Conservation (phyloP, 2,888 invertebrate genomes). For the Aporophyla nigra region DNA sequence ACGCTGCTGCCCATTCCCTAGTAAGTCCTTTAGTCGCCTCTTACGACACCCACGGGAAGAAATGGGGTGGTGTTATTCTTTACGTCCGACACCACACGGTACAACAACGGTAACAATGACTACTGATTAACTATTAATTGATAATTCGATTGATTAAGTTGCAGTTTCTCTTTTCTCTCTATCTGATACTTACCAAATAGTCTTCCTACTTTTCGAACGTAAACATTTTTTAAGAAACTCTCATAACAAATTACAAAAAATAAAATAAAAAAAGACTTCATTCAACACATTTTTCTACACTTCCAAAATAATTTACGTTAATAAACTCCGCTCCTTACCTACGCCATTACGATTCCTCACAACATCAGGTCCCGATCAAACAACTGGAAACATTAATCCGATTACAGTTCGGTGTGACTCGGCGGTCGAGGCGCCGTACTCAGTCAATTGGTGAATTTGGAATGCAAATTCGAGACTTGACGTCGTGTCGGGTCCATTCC, state of each 20-base stretch:
- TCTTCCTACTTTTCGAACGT: background rate
- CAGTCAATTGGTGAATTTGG: conserved; percentile 86
- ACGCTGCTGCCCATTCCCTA: too few species aligned
- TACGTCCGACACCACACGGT: too few species aligned
- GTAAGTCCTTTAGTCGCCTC: too few species aligned
- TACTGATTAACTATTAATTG: too few species aligned
- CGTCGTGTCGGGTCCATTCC: conserved; percentile 77
- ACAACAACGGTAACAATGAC: too few species aligned
- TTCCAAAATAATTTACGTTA: background rate
- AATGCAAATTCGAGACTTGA: conserved; percentile 84
- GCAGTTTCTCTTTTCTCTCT: background rate
- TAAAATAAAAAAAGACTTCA: too few species aligned
- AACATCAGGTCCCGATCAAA: conserved; percentile 33
- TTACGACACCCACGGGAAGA: too few species aligned
- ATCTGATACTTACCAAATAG: background rate
- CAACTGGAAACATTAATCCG: conserved; percentile 38
- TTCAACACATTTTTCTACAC: background rate
- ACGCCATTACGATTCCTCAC: background rate
- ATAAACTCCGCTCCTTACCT: background rate
- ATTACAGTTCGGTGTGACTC: conserved; percentile 73
- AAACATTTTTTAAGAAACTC: background rate
- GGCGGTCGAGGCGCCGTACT: conserved; percentile 68
- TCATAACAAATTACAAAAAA: background rate
- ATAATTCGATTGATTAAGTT: too few species aligned
- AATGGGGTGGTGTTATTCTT: too few species aligned